A percentile compares a stretch with the other conserved stretches of the same genome.
Conservation (phyloP, 2,888 invertebrate genomes). For the Cyaniris semiargus region DNA sequence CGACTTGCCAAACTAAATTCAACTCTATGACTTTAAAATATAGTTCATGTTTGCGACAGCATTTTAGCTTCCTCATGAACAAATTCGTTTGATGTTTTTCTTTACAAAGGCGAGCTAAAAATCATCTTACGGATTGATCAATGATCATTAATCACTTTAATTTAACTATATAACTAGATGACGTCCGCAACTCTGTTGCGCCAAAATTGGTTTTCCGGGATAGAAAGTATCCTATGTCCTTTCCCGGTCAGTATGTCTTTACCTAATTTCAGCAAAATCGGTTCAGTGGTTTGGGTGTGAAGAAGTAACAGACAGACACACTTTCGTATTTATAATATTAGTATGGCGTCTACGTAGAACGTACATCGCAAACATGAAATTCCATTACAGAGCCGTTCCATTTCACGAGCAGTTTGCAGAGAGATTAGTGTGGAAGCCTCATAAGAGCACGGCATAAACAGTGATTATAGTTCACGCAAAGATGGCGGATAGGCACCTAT, state of each 20-base stretch:
- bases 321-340: too few relatives aligned
- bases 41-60: not conserved
- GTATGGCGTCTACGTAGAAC: not conserved
- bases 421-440: constrained; percentile 13
- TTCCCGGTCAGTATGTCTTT: too few relatives aligned
- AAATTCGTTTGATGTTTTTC: constrained; percentile 17
- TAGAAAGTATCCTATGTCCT: too few relatives aligned
- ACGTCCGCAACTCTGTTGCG: too few relatives aligned
- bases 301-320: too few relatives aligned
- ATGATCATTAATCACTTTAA: not conserved
- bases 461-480: constrained; percentile 26
- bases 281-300: too few relatives aligned
- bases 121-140: not conserved
- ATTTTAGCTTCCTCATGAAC: not conserved
- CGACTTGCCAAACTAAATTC: not conserved
- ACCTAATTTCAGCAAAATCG: too few relatives aligned
- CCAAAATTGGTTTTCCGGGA: too few relatives aligned
- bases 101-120: not conserved
- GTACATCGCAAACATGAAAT: not conserved
- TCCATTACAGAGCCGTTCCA: not conserved
- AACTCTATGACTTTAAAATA: not conserved
- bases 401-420: not conserved
- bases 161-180: not conserved
- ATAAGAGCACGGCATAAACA: constrained; percentile 23
- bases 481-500: constrained; percentile 26